Conservation (phyloP, 2,113 vertebrate genomes). For the Atractosteus spatula region DNA sequence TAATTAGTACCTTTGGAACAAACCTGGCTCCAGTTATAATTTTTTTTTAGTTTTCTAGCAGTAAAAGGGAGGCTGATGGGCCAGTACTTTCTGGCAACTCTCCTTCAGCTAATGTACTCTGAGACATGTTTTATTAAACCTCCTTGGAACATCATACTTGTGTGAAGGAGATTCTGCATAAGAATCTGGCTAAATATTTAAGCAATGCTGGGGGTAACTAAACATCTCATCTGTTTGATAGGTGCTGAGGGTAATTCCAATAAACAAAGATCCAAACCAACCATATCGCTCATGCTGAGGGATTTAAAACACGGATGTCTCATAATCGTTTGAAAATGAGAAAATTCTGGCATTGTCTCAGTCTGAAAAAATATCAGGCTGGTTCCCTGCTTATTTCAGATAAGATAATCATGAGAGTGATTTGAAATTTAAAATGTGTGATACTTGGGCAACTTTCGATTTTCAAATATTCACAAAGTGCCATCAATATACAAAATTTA, state of each 20-base stretch:
- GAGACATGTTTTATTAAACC: conserved; percentile 48
- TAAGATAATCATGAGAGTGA: no score
- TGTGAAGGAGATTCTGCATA: conserved; percentile 31
- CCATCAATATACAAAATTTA: no score
- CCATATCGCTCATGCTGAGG: no score
- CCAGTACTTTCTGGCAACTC: conserved; percentile 17
- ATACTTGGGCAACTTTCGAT: no score
- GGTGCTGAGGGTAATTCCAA: conserved; percentile 36
- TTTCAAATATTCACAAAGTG: no score
- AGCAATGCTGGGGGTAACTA: conserved; percentile 40
- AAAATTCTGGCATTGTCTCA: no score
- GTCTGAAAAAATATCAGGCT: no score
- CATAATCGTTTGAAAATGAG: no score
- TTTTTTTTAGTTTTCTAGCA: conserved; percentile 6
- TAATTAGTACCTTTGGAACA: conserved; percentile 45
- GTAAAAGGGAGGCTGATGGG: conserved; percentile 7
- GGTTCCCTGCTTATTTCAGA: no score
- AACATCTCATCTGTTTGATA: conserved; percentile 38
- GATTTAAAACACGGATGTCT: no score
- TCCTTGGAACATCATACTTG: conserved; percentile 36
- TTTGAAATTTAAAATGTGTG: no score
- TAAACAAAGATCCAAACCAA: conserved; percentile 28
- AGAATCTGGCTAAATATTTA: conserved; percentile 23
- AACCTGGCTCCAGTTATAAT: conserved; percentile 25
- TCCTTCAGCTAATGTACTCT: conserved; percentile 23